phyloP scores from a whole-genome alignment of 2,113 vertebrate species.

The Alaudala cheleensis region DNA sequence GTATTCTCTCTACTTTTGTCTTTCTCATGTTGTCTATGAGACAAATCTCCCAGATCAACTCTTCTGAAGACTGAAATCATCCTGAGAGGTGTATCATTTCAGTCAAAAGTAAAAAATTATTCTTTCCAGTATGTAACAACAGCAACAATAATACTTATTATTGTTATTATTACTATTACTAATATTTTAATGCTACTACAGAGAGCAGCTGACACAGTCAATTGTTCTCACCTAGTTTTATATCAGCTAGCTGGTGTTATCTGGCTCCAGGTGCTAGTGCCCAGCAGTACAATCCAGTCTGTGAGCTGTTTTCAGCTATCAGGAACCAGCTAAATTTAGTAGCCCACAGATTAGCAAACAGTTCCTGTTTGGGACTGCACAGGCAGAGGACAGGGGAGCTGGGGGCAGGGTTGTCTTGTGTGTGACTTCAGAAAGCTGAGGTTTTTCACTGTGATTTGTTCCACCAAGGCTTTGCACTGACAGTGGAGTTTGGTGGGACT shows the following conservation, averaged over 20 bases:
- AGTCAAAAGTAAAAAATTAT: neutral
- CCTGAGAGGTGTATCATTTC: neutral
- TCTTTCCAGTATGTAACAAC: neutral
- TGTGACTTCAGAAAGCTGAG: neutral
- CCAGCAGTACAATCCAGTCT: neutral
- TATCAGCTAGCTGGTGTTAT: neutral
- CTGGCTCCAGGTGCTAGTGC: neutral
- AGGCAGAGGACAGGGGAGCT: neutral
- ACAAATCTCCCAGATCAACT: neutral
- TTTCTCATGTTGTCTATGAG: neutral
- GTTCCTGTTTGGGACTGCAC: neutral
- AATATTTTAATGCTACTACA: neutral
- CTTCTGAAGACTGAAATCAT: neutral
- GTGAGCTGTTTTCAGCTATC: neutral
- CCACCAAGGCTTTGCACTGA: neutral
- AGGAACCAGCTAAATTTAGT: neutral
- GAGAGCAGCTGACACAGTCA: neutral
- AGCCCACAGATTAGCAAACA: neutral
- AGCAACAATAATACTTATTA: neutral
- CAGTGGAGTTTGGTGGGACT: neutral
- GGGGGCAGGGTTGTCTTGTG: neutral
- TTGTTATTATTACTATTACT: neutral
- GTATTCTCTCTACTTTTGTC: neutral
- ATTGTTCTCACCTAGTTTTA: neutral
- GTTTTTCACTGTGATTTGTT: neutral